Conservation (phyloP, 2,113 vertebrate species). For the Peucedramus taeniatus region DNA sequence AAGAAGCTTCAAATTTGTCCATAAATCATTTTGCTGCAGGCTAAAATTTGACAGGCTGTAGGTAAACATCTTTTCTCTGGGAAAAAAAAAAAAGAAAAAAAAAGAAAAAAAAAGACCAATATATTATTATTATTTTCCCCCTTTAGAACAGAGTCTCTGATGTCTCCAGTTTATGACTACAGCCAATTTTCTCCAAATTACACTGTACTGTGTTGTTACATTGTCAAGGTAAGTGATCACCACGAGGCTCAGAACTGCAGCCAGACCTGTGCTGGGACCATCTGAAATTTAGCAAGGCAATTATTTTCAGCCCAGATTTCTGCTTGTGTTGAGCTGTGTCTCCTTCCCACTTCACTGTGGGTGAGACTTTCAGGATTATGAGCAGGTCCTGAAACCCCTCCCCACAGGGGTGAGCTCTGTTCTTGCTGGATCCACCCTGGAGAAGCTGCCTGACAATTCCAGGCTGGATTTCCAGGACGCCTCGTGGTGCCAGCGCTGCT, state of each 20-base stretch:
- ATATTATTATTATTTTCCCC: background rate
- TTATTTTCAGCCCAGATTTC: background rate
- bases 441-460: background rate
- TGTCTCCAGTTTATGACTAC: background rate
- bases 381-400: background rate
- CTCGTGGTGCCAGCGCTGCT: background rate
- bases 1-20: constrained; percentile 44
- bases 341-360: background rate
- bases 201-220: background rate
- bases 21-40: constrained; percentile 19
- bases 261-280: background rate
- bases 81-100: background rate
- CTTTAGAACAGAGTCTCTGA: background rate
- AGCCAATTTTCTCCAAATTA: background rate
- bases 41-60: background rate
- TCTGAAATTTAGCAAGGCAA: background rate
- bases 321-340: background rate
- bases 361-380: background rate
- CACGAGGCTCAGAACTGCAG: background rate
- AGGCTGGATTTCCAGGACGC: background rate
- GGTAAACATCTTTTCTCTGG: background rate
- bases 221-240: background rate
- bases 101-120: background rate
- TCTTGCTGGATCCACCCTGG: background rate
- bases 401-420: background rate